Conservation (phyloP, 2,888 invertebrate species). For the Alcis repandata region DNA sequence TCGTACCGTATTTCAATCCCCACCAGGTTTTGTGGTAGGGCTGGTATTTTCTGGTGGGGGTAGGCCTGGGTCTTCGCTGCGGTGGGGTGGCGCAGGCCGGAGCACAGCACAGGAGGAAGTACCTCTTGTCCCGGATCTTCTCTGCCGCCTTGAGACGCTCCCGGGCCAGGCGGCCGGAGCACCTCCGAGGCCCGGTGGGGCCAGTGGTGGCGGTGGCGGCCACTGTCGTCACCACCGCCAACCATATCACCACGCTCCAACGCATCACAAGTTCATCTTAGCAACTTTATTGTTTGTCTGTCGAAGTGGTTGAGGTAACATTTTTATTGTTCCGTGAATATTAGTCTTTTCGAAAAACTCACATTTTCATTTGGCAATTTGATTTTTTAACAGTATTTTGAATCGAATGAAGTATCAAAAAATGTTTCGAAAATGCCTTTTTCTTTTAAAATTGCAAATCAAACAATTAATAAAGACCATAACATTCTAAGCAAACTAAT, state of each 20-base stretch:
- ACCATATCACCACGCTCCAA: slow-evolving; percentile 61
- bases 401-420: too few relatives aligned
- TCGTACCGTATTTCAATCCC: slow-evolving; percentile 78
- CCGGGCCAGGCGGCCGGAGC: slow-evolving; percentile 75
- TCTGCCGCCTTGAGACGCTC: slow-evolving; percentile 80
- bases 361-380: slow-evolving; percentile 9
- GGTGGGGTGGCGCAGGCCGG: slow-evolving; percentile 64
- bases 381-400: neutral
- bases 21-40: slow-evolving; percentile 81
- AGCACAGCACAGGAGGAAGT: slow-evolving; percentile 74
- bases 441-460: neutral
- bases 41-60: slow-evolving; percentile 69
- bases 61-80: slow-evolving; percentile 61
- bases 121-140: slow-evolving; percentile 79
- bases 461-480: slow-evolving; percentile 5
- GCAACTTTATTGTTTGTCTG: slow-evolving; percentile 35
- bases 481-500: slow-evolving; percentile 8
- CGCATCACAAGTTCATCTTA: slow-evolving; percentile 63
- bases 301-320: neutral
- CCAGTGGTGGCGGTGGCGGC: slow-evolving; percentile 39
- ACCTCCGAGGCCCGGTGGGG: slow-evolving; percentile 64
- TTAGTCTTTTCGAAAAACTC: neutral
- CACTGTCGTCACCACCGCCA: slow-evolving; percentile 51
- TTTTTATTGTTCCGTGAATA: neutral
- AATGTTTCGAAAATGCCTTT: too few relatives aligned